Evolutionary conservation across 30 jellyfish, hydroid and myxozoan species (phyloP), one percentile per base, ranked within the genome.

Genomic region (Pseudorhiza aurosa): DNA sequence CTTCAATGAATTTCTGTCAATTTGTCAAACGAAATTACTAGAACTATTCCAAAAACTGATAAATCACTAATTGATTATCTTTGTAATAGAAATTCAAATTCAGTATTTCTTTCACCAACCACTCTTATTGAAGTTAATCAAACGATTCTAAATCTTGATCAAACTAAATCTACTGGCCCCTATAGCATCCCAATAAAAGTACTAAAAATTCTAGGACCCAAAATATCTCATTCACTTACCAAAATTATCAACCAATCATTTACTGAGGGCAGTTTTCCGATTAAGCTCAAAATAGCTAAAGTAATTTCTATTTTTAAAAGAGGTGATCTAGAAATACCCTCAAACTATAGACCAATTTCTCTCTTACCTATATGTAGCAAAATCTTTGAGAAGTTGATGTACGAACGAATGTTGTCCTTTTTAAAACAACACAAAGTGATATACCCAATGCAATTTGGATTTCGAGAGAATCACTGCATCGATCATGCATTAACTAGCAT

Each of bases 261-360:
- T 67, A 12, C 44, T 58, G 15, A 26, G 8, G 91, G 89, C 12
- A 47, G 37, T 50, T 57, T 45, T 37, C 91, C 96, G 25, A 25
- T 19, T 40, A 68, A 44, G 32, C 56, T 85, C 26, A 85, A 85
- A 58, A 49, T 55, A 59, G 96, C 96, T 36, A 72, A 73, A 69
- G 85, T 62, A 15, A 64, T 62, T 24, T 44, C 90, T 62, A 53
- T 85, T 18, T 78, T 68, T 46, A 85, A 85, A 62, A 85, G 59
- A 65, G 91, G 90, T 25, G 44, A 85, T 65, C 71, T 75, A 26
- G 79, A 72, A 40, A 24, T 24, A 35, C 27, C 69, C 11, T 77
- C 89, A 40, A 85, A 72, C 56, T 72, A 85, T 67, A 65, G 96
- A 58, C 96, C 90, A 58, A 73, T 85, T 0, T 85, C 85, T 37